Evolutionary conservation across 2,888 invertebrate genomes (phyloP), one percentile per base, ranked within the genome.

Genomic region (Cancer borealis): DNA sequence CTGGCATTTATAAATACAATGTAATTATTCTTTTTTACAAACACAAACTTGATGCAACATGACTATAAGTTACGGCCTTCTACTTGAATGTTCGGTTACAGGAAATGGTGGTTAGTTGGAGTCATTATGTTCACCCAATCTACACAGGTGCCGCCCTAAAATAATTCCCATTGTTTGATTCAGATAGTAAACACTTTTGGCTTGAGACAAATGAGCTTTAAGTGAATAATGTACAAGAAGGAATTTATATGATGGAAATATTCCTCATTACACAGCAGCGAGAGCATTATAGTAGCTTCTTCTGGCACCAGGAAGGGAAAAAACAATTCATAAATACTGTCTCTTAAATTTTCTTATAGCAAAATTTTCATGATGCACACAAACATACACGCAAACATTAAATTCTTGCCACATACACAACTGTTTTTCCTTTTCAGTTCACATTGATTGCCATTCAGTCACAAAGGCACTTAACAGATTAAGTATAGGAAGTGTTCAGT

Each of bases 401-500:
- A 54, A 54, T 54, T 54, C 66, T 66, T n/a, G 66, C 21, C 66
- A 84, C 39, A 30, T 84, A 84, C 84, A 84, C 39, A 84, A n/a
- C 84, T 84, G 30, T 12, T 79, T 84, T 84, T 84, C 84, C 10
- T 39, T 30, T 84, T 84, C 79, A 84, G 4, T 17, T 84, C 39
- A 14, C 84, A 39, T 17, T 26, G 84, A 84, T n/a, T 39, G 39
- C 10, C 84, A 84, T 84, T 84, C 84, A 39, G 12, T 84, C 84
- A 84, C 39, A 30, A 84, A 84, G 84, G 84, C 84, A 84, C 84
- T 84, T 30, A 39, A 12, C 12, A 39, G 39, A 39, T 39, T 39
- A 54, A 84, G 84, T 84, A 84, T n/a, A 84, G 84, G 84, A 84
- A 84, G 84, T 10, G 14, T 84, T 84, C 84, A 84, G 39, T 14